These are phyloP conservation scores for Phyllostomus discolor DNA, from an alignment of 2,113 vertebrate species.

Conservation along the genomic window DNA sequence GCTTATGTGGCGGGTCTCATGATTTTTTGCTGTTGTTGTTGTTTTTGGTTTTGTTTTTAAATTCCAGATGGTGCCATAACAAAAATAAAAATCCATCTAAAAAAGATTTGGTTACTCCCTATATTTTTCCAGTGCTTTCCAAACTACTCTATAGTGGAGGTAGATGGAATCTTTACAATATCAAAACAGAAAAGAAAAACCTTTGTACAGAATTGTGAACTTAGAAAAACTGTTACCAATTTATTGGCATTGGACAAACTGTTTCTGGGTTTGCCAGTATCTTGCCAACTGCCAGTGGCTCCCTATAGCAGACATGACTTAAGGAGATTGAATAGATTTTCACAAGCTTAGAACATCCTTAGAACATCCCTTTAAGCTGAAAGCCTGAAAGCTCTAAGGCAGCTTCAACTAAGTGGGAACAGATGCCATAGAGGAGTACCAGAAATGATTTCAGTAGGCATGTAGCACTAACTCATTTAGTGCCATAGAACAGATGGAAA, in stretches of 20 bases:
- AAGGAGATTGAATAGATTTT: not conserved
- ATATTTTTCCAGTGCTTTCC: not conserved
- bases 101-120: not conserved
- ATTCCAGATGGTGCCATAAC: not conserved
- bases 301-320: not conserved
- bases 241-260: not conserved
- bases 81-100: conserved; percentile 30
- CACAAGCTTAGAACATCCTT: not conserved
- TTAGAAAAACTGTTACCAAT: not conserved
- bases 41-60: not conserved
- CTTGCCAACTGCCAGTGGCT: not conserved
- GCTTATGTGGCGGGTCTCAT: not conserved
- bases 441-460: not conserved
- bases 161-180: conserved; percentile 16
- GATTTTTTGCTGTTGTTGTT: not conserved
- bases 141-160: not conserved
- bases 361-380: not conserved
- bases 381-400: not conserved
- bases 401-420: not conserved
- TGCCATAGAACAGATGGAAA: not conserved
- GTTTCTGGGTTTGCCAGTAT: not conserved
- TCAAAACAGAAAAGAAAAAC: conserved; percentile 11
- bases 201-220: not conserved
- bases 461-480: not conserved
- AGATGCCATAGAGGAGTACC: not conserved